Conservation (phyloP, 2,888 invertebrate genomes). For the Anoplius nigerrimus region DNA sequence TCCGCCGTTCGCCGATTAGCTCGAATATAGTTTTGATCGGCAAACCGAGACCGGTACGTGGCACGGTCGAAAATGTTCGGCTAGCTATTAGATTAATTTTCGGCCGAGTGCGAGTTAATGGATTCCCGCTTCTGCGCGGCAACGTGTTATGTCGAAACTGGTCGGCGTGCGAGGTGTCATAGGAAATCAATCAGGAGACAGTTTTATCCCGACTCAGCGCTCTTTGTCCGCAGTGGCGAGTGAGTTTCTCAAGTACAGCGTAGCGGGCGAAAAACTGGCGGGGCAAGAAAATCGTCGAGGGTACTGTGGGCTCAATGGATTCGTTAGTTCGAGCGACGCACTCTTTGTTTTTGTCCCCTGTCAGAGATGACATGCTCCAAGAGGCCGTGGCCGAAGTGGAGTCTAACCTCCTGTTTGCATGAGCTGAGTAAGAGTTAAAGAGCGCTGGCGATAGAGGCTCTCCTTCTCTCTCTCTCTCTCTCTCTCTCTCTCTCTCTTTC, state of each 20-base stretch:
- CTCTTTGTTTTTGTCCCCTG: constrained; percentile 49
- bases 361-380: constrained; percentile 56
- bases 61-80: too few species aligned
- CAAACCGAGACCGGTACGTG: too few species aligned
- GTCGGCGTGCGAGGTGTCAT: too few species aligned
- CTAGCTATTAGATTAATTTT: too few species aligned
- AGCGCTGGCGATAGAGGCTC: constrained; percentile 22
- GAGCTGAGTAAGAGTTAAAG: constrained; percentile 44
- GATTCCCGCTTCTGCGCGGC: too few species aligned
- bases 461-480: too few species aligned
- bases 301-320: constrained; percentile 42
- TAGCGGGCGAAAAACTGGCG: constrained; percentile 29
- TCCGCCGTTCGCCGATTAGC: too few species aligned
- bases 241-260: constrained; percentile 17
- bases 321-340: constrained; percentile 45
- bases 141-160: too few species aligned
- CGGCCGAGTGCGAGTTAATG: too few species aligned
- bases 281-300: constrained; percentile 20
- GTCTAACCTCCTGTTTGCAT: constrained; percentile 46
- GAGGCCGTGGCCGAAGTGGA: constrained; percentile 40
- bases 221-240: constrained; percentile 16
- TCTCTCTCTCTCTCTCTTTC: neutral
- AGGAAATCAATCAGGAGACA: too few species aligned
- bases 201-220: constrained; percentile 30
- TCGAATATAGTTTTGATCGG: too few species aligned